Base-by-base conservation (phyloP, 1,140 invertebrate genomes). In the Orchesella cincta region DNA sequence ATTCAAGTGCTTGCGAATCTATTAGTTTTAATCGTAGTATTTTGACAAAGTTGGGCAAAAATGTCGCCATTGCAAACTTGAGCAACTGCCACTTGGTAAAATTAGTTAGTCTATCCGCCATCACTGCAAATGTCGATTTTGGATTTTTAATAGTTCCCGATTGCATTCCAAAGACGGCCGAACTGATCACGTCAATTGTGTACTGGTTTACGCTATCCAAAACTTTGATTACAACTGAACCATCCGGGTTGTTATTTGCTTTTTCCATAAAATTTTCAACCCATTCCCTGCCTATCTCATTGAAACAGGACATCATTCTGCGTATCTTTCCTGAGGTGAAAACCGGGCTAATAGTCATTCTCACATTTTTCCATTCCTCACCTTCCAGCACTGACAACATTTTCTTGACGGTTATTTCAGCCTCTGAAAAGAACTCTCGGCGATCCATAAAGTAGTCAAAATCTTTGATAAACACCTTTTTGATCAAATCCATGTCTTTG, bases 81-180 rank as follows among this genome's bases (percentile, higher is more conserved):
- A 62, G 26, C 8, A 62, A 18, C 26, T 62, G 54, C 3, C 39
- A 8, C 20, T 46, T 46, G 8, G 39, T 46, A 20, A 46, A 46
- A 46, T 46, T 46, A 12, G 39, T 20, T 12, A 62, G 54, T 14
- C 3, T n/a, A 62, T 62, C 23, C 26, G 54, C 54, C 54, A 14
- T 62, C 26, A n/a, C 5, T 16, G 23, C 26, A n/a, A 62, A 62
- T 26, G 12, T n/a, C 54, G 54, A 62, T 8, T 62, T n/a, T 8
- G 54, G 54, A 26, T 62, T 62, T 62, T 62, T 18, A 16, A 62
- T 62, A 26, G 28, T 20, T 29, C 34, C 29, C 16, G 67, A 31
- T 8, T 71, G 8, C 67, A 71, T 71, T 36, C 67, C 67, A 71
- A 33, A 71, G 12, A 71, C 67, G 2, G 67, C 67, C 31, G 67